Base-by-base conservation (phyloP, 2,797 vertebrate genomes). In the Fringilla coelebs region DNA sequence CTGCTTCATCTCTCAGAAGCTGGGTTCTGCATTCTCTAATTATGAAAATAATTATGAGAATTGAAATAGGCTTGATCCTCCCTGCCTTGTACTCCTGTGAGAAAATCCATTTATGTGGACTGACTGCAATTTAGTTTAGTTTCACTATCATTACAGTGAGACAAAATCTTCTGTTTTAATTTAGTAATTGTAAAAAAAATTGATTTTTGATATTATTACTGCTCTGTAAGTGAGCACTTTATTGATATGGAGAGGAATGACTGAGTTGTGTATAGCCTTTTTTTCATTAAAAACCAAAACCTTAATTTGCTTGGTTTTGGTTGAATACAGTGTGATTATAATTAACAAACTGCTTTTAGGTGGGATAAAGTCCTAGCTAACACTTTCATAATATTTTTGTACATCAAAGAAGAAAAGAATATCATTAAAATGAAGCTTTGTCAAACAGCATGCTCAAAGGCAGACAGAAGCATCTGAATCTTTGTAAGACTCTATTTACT, bases 251-350 rank as follows among this genome's bases (percentile, higher is more conserved):
- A 80, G 34, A 20, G 29, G 21, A 31, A 41, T 2, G 6, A 25
- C 5, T 17, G 58, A 73, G 4, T 29, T 11, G 3, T 4, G 24
- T 41, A 74, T 83, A 49, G 3, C 0, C 1, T 28, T 60, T 52
- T 52, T 57, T 51, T 40, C 2, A 9, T 57, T 80, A 45, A 89
- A 82, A 34, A 7, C 0, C 5, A 51, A 66, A 41, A 25, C 2
- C 1, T 4, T 24, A 52, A 31, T 67, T 70, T 45, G 5, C 17
- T 54, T 19, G 3, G 7, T 46, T 86, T 76, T 52, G 10, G 13
- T 16, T 60, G 36, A 71, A 66, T 45, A 20, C 7, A 46, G 7
- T 57, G 9, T 49, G 24, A 57, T 88, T 85, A 55, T 24, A 28
- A 52, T 40, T 81, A 52, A 41, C 3, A 92, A 84, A 61, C 4